Percentiles rank a stretch among this genome's conserved stretches.
Conservation (phyloP, 2,888 invertebrate genomes). For the Pyrrhia umbra region DNA sequence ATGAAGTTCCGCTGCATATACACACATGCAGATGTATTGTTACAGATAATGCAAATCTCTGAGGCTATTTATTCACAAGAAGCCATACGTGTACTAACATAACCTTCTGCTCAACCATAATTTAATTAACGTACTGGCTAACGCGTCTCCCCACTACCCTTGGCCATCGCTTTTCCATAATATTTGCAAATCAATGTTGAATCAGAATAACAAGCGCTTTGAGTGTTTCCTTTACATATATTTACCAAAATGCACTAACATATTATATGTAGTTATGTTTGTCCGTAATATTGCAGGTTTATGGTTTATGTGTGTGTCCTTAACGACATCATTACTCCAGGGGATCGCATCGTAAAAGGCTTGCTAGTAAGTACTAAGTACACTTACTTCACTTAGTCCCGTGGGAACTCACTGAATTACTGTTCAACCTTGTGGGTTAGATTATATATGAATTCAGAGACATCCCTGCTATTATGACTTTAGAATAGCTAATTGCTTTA, state of each 20-base stretch:
- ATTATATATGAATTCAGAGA: conserved; percentile 28
- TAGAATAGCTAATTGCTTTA: neutral
- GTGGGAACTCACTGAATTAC: conserved; percentile 46
- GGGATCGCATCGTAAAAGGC: conserved; percentile 60
- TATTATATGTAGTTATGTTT: neutral
- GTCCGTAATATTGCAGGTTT: neutral
- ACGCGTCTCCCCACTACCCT: neutral
- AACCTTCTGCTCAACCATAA: conserved; percentile 16
- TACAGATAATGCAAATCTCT: conserved; percentile 10
- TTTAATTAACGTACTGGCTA: conserved; percentile 24
- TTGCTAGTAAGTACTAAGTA: conserved; percentile 54
- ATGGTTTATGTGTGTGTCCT: conserved; percentile 13
- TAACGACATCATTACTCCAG: conserved; percentile 43
- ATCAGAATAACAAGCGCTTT: neutral
- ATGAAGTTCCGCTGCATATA: neutral
- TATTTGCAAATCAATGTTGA: neutral
- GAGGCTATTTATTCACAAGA: neutral
- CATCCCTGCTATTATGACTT: neutral
- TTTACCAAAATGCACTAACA: neutral
- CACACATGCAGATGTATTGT: no score
- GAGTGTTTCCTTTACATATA: neutral
- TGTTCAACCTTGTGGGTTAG: conserved; percentile 33
- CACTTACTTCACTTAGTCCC: conserved; percentile 39
- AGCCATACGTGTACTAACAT: conserved; percentile 11
- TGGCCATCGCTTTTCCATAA: conserved; percentile 1